A percentile compares a stretch with the other conserved stretches of the same genome.
Conservation (phyloP, 1,140 invertebrate genomes). For the Lamellibrachia luymesi region DNA sequence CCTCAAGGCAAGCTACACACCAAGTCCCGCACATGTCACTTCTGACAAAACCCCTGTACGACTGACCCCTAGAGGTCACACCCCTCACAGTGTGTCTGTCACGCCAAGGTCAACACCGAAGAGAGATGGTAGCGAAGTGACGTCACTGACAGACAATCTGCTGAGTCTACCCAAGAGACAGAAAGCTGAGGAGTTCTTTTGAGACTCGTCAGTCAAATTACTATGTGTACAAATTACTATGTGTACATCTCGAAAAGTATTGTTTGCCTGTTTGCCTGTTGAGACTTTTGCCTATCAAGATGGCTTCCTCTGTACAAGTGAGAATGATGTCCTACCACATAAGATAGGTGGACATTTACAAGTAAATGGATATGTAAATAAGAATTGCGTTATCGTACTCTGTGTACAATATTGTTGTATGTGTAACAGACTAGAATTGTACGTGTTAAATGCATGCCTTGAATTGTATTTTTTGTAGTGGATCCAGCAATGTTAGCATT, state of each 20-base stretch:
- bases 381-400: too few species aligned
- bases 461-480: too few species aligned
- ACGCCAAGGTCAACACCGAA: slow-evolving; percentile 41
- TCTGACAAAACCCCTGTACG: slow-evolving; percentile 47
- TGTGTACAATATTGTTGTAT: neutral
- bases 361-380: too few species aligned
- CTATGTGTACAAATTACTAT: neutral
- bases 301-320: too few species aligned
- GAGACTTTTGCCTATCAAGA: too few species aligned
- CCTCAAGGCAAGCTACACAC: slow-evolving; percentile 62
- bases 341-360: too few species aligned
- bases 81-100: slow-evolving; percentile 48
- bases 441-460: neutral
- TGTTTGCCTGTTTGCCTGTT: too few species aligned
- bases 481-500: too few species aligned
- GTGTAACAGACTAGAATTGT: neutral
- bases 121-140: slow-evolving; percentile 35
- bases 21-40: slow-evolving; percentile 45
- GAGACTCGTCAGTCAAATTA: slow-evolving; percentile 15
- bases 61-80: slow-evolving; percentile 48
- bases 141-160: slow-evolving; percentile 73
- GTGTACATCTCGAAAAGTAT: too few species aligned
- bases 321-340: too few species aligned
- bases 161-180: slow-evolving; percentile 67
- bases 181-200: slow-evolving; percentile 48